Evolutionary conservation across 2,113 vertebrate genomes (phyloP), one percentile per base, ranked within the genome.

Genomic region (Trichechus manatus): DNA sequence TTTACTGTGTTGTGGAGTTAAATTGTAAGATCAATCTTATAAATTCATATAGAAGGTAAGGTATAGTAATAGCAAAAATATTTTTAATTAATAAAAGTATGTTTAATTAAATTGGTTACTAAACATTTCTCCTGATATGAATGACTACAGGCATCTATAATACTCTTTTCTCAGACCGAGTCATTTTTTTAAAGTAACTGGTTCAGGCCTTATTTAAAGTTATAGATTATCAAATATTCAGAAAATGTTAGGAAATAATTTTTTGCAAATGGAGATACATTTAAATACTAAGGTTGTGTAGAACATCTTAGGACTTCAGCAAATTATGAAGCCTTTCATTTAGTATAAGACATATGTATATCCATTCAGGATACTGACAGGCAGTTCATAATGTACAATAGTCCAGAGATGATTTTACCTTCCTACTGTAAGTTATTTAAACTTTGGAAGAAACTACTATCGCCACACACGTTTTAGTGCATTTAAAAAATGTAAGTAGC

Each of bases 191-290:
- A 53, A 78, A 87, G 78, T 47, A 94, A 82, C 17, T 63, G 25
- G 31, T 77, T 3, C 1, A 53, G 36, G 20, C 6, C 29, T 93
- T 85, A 81, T 66, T 96, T 92, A 91, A 59, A 91, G 66, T 78
- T 59, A 84, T 53, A 29, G 20, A 33, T 33, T 59, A 86, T 64
- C 13, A 56, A 94, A n/a, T 42, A 82, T 74, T 95, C 23, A 78
- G 82, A 81, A 90, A 72, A 59, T 77, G 5, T 87, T 89, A 63
- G 77, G 39, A 95, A 91, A 84, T 81, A 88, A 39, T 87, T 93
- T 9, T 93, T 27, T 91, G 22, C 81, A 44, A 94, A n/a, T 64
- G 17, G 66, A 85, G 93, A 93, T 66, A 59, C 19, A 72, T 59
- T 89, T 83, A 85, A 91, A 94, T 93, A 82, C 17, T 27, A 79